Percentiles rank a stretch among this genome's conserved stretches.
Conservation (phyloP, 2,888 invertebrate genomes). For the Deroplatys truncata region DNA sequence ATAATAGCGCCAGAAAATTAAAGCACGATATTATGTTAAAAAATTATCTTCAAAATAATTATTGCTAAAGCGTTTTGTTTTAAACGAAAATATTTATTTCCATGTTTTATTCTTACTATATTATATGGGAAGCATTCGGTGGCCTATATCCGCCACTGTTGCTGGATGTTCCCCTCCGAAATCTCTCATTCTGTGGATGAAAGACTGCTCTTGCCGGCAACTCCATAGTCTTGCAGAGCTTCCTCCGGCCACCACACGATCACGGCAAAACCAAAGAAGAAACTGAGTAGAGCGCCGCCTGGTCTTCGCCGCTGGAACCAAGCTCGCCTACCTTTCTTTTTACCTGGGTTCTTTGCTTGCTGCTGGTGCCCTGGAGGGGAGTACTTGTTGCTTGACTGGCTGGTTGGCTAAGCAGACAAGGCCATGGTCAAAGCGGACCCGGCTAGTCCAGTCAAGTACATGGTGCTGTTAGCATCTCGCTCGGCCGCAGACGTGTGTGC, state of each 20-base stretch:
- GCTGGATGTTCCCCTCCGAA: not conserved
- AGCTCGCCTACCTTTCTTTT: conserved; percentile 17
- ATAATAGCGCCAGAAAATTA: too few relatives aligned
- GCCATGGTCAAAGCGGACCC: conserved; percentile 23
- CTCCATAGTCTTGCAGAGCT: not conserved
- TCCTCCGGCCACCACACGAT: not conserved
- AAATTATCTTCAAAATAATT: too few relatives aligned
- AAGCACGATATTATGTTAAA: too few relatives aligned
- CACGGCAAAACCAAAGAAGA: not conserved
- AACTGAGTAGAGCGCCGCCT: conserved; percentile 18
- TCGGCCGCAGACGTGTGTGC: not conserved
- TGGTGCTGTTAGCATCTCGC: not conserved
- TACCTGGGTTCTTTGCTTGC: conserved; percentile 11
- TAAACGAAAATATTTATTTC: not conserved
- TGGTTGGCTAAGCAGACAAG: conserved; percentile 17
- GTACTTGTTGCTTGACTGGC: conserved; percentile 15
- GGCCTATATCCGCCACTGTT: not conserved
- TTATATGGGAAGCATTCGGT: not conserved
- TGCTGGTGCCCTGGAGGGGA: not conserved
- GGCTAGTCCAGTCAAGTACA: conserved; percentile 14
- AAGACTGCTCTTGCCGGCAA: not conserved
- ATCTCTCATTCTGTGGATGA: not conserved
- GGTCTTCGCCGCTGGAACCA: conserved; percentile 3
- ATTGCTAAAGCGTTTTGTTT: not conserved
- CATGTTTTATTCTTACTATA: not conserved